Percentiles rank a stretch among this genome's conserved stretches.
Evolutionary conservation across 2,888 invertebrate species (phyloP).

Genomic region (Watsonalla binaria): DNA sequence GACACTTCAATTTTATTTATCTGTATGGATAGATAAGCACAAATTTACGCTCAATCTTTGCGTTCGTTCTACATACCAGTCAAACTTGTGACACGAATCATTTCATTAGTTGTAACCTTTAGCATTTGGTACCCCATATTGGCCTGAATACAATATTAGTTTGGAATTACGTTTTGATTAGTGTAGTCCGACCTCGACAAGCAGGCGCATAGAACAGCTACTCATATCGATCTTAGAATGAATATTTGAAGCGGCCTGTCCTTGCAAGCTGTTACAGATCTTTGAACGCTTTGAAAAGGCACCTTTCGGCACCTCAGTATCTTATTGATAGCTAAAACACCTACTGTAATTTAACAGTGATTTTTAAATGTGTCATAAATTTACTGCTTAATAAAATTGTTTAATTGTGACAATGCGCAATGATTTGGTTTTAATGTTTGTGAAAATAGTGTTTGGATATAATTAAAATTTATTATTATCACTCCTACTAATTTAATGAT

Average conservation of each 20-base stretch:
- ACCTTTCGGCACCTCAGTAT: conserved; percentile 1
- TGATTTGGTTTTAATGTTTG: too few species aligned
- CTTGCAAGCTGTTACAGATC: conserved; percentile 53
- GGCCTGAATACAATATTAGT: conserved; percentile 57
- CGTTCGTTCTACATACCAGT: neutral
- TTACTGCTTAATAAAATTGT: too few species aligned
- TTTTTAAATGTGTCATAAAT: too few species aligned
- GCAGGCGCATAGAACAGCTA: conserved; percentile 50
- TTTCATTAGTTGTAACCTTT: conserved; percentile 37
- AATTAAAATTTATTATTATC: too few species aligned
- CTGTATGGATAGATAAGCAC: neutral
- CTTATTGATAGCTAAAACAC: too few species aligned
- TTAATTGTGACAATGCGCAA: too few species aligned
- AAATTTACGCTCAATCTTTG: neutral
- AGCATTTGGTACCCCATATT: conserved; percentile 34
- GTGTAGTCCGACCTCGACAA: conserved; percentile 52
- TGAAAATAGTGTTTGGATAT: too few species aligned
- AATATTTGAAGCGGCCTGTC: conserved; percentile 70
- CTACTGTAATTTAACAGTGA: too few species aligned
- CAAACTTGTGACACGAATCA: conserved; percentile 20
- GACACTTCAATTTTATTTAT: neutral
- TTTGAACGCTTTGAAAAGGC: conserved; percentile 12
- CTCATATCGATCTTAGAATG: conserved; percentile 71
- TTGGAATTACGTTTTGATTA: conserved; percentile 67
- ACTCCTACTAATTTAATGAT: too few species aligned